Base-by-base conservation (phyloP, 2,797 vertebrate species). In the Okamejei kenojei region DNA sequence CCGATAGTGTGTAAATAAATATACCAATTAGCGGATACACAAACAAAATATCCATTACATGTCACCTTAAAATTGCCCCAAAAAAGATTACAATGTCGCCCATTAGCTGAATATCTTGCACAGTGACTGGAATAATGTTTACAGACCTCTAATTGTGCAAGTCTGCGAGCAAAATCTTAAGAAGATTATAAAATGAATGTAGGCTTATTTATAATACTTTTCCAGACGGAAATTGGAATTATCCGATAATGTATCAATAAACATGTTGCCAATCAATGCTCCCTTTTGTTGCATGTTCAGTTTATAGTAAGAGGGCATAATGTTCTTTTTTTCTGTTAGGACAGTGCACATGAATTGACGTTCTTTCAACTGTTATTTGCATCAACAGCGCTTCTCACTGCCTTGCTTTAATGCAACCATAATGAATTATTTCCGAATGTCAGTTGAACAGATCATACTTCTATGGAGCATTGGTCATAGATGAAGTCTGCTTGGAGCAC, bases 281-380 rank as follows among this genome's bases (percentile, higher is more conserved):
- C 93, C 32, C 82, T 93, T 73, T 93, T 71, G 93, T 80, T 77
- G 77, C 94, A 76, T 93, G 93, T 94, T 94, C 94, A 94, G 94
- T 94, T 74, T 35, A 93, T 86, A 65, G 68, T 94, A 73, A 81
- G 93, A 88, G 94, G 93, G 23, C 78, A 90, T 82, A 93, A 63
- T 84, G 76, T 90, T 94, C 93, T 73, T 65, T 73, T 6, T 54
- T 45, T 90, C 29, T 61, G 79, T 45, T 93, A 86, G 73, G 76
- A 63, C 76, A 93, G 93, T 81, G 63, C 93, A 93, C 86, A 93
- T 90, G 78, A 92, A 93, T 94, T 94, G 93, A 86, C 88, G 78
- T 93, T 84, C 90, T 92, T 93, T 93, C 94, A 93, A 94, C 93
- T 93, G 86, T 94, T 93, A 94, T 94, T 93, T 93, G 93, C 93